Conservation (phyloP, 2,888 invertebrate genomes). For the Dusona sp. region DNA sequence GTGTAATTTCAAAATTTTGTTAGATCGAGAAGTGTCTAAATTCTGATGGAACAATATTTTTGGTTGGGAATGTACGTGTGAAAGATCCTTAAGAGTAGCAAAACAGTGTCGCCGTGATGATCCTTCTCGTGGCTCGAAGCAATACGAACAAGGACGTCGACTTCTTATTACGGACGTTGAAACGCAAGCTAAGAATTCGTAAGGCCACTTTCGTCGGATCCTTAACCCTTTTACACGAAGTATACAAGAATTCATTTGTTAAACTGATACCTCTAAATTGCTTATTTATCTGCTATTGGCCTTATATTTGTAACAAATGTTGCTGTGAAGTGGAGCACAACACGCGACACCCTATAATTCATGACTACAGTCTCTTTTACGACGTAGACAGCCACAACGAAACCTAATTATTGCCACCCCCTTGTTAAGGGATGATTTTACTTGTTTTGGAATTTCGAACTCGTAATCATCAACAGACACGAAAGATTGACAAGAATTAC, state of each 20-base stretch:
- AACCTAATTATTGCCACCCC: slow-evolving; percentile 12
- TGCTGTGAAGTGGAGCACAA: slow-evolving; percentile 12
- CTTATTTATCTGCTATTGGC: slow-evolving; percentile 18
- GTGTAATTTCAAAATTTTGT: background rate
- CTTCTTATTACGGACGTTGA: slow-evolving; percentile 55
- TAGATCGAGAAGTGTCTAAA: background rate
- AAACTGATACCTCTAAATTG: slow-evolving; percentile 30
- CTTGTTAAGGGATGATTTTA: background rate
- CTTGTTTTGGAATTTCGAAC: background rate
- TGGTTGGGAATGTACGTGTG: slow-evolving; percentile 13
- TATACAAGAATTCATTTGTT: slow-evolving; percentile 46
- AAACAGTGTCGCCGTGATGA: slow-evolving; percentile 34
- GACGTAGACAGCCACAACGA: background rate
- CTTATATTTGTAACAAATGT: background rate
- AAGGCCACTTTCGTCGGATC: slow-evolving; percentile 26
- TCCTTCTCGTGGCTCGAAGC: slow-evolving; percentile 28
- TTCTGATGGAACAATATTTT: background rate
- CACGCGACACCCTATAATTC: slow-evolving; percentile 26
- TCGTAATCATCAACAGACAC: background rate
- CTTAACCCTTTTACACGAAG: slow-evolving; percentile 56
- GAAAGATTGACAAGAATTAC: background rate
- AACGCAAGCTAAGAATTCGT: slow-evolving; percentile 15
- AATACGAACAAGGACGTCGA: slow-evolving; percentile 63
- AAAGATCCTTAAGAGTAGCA: slow-evolving; percentile 1
- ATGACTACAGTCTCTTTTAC: slow-evolving; percentile 6